A percentile compares a stretch with the other conserved stretches of the same genome.
phyloP scores from a whole-genome alignment of 2,888 invertebrate species.

The Eupelmus urozonus region DNA sequence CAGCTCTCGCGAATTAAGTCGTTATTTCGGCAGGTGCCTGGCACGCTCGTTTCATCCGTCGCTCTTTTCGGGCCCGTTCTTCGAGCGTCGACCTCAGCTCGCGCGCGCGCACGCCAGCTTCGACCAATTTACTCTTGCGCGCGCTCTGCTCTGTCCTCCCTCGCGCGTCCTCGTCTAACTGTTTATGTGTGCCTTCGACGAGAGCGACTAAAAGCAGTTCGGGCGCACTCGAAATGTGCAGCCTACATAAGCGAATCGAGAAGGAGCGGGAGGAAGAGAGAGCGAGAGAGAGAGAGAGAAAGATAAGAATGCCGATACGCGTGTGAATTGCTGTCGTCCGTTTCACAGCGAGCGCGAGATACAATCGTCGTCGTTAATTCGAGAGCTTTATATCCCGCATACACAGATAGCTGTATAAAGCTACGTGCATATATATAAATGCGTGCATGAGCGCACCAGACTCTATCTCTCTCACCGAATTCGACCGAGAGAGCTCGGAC shows the following conservation, averaged over 20 bases:
- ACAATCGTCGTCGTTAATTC: constrained; percentile 50
- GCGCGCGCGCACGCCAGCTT: no score
- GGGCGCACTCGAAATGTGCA: no score
- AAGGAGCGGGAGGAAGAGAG: no score
- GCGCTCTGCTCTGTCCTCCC: not conserved
- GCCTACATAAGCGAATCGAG: no score
- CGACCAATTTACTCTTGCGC: not conserved
- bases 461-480: not conserved
- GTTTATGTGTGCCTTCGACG: no score
- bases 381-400: constrained; percentile 47
- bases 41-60: constrained; percentile 44
- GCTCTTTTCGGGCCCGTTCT: not conserved
- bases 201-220: no score
- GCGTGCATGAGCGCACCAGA: constrained; percentile 7
- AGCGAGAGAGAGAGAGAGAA: constrained; percentile 23
- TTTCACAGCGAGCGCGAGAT: constrained; percentile 23
- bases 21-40: constrained; percentile 74
- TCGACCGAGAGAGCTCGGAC: not conserved
- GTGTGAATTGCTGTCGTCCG: constrained; percentile 19
- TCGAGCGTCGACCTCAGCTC: no score
- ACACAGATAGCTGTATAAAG: no score
- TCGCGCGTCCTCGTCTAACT: no score
- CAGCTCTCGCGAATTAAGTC: constrained; percentile 69
- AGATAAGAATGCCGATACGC: constrained; percentile 4
- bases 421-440: constrained; percentile 24